Conservation (phyloP, 2,797 vertebrate genomes). For the Erpetoichthys calabaricus region DNA sequence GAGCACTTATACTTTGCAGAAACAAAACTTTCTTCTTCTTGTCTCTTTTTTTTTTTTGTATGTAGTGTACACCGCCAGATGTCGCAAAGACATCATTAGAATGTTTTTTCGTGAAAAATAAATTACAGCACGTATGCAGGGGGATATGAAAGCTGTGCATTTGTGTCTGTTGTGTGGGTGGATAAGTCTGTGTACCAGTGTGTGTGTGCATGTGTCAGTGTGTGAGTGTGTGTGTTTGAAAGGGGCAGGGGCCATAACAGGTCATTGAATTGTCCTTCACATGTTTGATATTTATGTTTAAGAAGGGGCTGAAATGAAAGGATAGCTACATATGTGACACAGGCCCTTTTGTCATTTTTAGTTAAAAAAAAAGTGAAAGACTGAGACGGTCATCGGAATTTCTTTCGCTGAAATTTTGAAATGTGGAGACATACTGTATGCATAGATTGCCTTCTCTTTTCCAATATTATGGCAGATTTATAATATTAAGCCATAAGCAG, state of each 20-base stretch:
- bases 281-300: slow-evolving; percentile 92
- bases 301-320: slow-evolving; percentile 67
- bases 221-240: slow-evolving; percentile 30
- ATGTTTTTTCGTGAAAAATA: slow-evolving; percentile 61
- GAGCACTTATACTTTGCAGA: slow-evolving; percentile 47
- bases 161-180: slow-evolving; percentile 10
- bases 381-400: slow-evolving; percentile 48
- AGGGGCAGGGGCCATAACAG: slow-evolving; percentile 79
- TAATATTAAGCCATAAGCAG: too few relatives aligned
- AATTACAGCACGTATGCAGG: slow-evolving; percentile 78
- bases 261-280: slow-evolving; percentile 96
- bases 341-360: slow-evolving; percentile 55
- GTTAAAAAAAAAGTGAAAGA: slow-evolving; percentile 27
- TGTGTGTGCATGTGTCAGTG: slow-evolving; percentile 7
- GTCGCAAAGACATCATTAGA: slow-evolving; percentile 94
- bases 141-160: slow-evolving; percentile 51
- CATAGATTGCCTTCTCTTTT: too few relatives aligned
- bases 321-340: slow-evolving; percentile 76
- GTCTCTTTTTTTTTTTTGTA: slow-evolving; percentile 44
- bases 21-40: slow-evolving; percentile 32
- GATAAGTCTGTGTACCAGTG: slow-evolving; percentile 28
- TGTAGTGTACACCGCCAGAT: slow-evolving; percentile 85
- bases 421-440: slow-evolving; percentile 21
- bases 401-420: slow-evolving; percentile 24
- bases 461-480: too few relatives aligned